Percentiles rank a stretch among this genome's conserved stretches.
These are phyloP conservation scores for Nephrotoma guestfalica DNA, from an alignment of 2,888 invertebrate species.

Conservation along the genomic window DNA sequence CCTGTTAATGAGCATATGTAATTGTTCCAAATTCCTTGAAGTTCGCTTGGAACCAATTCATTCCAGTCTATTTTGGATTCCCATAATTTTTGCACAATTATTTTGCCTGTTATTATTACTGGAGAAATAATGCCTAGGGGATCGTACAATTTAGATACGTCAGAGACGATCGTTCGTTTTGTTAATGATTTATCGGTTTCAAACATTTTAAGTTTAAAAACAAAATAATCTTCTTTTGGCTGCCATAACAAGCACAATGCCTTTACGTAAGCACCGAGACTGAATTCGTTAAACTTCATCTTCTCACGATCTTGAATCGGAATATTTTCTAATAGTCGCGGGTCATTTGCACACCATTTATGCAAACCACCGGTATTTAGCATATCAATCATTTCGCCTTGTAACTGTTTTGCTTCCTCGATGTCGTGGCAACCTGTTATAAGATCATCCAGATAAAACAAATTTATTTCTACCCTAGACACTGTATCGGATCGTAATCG, in stretches of 20 bases:
- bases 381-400: neutral
- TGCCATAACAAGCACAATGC: conserved; percentile 6
- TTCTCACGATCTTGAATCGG: neutral
- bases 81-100: neutral
- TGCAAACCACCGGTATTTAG: neutral
- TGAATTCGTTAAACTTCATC: neutral
- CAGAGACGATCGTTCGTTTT: conserved; percentile 1
- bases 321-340: neutral
- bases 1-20: no score
- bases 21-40: no score
- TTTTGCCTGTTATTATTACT: neutral
- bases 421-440: neutral
- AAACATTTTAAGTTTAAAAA: no score
- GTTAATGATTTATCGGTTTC: conserved; percentile 14
- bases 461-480: no score
- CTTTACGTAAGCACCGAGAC: neutral
- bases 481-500: no score
- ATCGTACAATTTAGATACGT: conserved; percentile 2
- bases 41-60: no score
- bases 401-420: neutral
- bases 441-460: no score
- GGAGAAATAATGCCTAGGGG: conserved; percentile 3
- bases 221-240: no score
- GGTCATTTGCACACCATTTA: conserved; percentile 4
- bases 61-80: no score